Evolutionary conservation across 2,888 invertebrate genomes (phyloP).

Genomic region (Heteromyza rotundicornis): DNA sequence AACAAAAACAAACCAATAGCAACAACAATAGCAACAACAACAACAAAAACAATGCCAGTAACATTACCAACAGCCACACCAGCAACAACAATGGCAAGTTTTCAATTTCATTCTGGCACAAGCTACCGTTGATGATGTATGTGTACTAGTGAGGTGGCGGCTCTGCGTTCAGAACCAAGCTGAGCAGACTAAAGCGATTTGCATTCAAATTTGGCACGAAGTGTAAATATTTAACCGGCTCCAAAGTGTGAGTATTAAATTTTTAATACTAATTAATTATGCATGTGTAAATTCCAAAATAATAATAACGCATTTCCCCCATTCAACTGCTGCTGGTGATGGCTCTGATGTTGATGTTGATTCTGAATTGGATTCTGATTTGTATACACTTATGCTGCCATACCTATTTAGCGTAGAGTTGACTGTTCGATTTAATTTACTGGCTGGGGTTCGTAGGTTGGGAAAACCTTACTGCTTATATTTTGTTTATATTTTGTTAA

Average conservation of each 20-base stretch:
- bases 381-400: too few species aligned
- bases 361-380: too few species aligned
- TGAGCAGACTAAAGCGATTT: conserved; percentile 49
- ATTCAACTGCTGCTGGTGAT: background rate
- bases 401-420: too few species aligned
- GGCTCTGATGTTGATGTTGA: background rate
- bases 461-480: too few species aligned
- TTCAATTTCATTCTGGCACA: conserved; percentile 4
- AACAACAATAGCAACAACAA: conserved; percentile 8
- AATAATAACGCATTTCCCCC: conserved; percentile 15
- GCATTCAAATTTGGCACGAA: conserved; percentile 60
- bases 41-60: background rate
- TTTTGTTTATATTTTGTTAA: background rate
- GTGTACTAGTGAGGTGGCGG: too few species aligned
- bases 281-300: conserved; percentile 58
- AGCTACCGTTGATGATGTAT: too few species aligned
- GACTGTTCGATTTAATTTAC: too few species aligned
- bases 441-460: too few species aligned
- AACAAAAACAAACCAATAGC: too few species aligned
- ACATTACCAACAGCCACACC: background rate
- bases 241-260: conserved; percentile 60
- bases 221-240: conserved; percentile 59
- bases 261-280: conserved; percentile 62
- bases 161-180: too few species aligned
- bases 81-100: conserved; percentile 6